These are phyloP conservation scores for Drosophila murphyi DNA, from an alignment of 1,140 invertebrate genomes.

Conservation along the genomic window DNA sequence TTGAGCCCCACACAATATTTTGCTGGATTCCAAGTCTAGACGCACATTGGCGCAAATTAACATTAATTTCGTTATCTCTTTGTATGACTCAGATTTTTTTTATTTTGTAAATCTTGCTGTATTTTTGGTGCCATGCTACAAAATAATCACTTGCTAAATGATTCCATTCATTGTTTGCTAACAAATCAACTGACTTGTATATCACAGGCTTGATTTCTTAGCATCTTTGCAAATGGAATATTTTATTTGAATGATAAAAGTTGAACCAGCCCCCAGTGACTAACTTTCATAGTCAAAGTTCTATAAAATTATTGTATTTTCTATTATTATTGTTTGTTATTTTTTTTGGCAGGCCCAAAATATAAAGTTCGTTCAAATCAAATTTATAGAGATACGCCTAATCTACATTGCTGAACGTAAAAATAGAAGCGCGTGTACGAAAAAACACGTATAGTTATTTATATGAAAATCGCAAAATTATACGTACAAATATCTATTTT, in stretches of 20 bases:
- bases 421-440: conserved; percentile 37
- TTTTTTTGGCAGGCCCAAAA: conserved; percentile 15
- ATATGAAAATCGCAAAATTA: conserved; percentile 23
- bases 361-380: conserved; percentile 29
- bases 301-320: conserved; percentile 15
- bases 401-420: conserved; percentile 38
- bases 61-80: conserved; percentile 62
- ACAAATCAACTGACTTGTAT: conserved; percentile 66
- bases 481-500: conserved; percentile 57
- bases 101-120: conserved; percentile 35
- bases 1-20: neutral
- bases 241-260: conserved; percentile 26
- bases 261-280: conserved; percentile 15
- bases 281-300: conserved; percentile 6
- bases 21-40: conserved; percentile 34
- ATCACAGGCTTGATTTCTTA: conserved; percentile 4
- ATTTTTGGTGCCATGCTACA: conserved; percentile 56
- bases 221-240: conserved; percentile 28
- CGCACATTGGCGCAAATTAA: conserved; percentile 57
- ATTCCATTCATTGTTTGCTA: conserved; percentile 53
- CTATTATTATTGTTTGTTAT: neutral
- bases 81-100: conserved; percentile 61
- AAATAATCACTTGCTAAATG: conserved; percentile 77
- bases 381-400: conserved; percentile 9
- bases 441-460: conserved; percentile 5